Conservation (phyloP, 2,113 vertebrate species). For the Triplophysa dalaica region DNA sequence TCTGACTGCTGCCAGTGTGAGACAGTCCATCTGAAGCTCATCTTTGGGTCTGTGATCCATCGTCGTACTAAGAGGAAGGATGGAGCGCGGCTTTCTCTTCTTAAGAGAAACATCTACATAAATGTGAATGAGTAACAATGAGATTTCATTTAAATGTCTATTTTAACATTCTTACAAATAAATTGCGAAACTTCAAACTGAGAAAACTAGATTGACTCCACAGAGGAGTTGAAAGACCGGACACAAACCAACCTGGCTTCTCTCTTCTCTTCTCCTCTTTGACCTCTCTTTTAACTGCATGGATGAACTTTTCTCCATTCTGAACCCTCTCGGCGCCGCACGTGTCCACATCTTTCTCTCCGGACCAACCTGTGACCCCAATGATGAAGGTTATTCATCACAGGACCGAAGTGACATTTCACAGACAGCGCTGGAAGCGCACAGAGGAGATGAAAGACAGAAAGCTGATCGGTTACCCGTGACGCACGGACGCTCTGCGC, state of each 20-base stretch:
- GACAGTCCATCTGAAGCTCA: conserved; percentile 88
- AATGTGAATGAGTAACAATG: neutral
- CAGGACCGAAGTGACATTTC: neutral
- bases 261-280: conserved; percentile 77
- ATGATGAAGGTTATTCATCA: conserved; percentile 23
- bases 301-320: conserved; percentile 53
- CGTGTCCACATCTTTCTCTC: conserved; percentile 40
- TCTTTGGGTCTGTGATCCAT: conserved; percentile 94
- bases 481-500: neutral
- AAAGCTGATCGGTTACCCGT: conserved; percentile 30
- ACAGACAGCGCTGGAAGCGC: neutral
- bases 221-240: neutral
- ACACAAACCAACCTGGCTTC: conserved; percentile 75
- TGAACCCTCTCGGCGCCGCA: conserved; percentile 43
- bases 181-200: no score
- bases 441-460: conserved; percentile 1
- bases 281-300: conserved; percentile 72
- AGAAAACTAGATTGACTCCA: conserved; percentile 39
- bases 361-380: conserved; percentile 53
- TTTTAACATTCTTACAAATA: no score
- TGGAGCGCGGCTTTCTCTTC: conserved; percentile 89
- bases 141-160: neutral
- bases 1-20: conserved; percentile 78
- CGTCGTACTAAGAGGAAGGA: conserved; percentile 86
- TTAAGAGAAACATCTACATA: conserved; percentile 73